A percentile compares a stretch with the other conserved stretches of the same genome.
These are phyloP conservation scores for Elanus axillaris DNA, from an alignment of 2,113 vertebrate species.

Conservation along the genomic window DNA sequence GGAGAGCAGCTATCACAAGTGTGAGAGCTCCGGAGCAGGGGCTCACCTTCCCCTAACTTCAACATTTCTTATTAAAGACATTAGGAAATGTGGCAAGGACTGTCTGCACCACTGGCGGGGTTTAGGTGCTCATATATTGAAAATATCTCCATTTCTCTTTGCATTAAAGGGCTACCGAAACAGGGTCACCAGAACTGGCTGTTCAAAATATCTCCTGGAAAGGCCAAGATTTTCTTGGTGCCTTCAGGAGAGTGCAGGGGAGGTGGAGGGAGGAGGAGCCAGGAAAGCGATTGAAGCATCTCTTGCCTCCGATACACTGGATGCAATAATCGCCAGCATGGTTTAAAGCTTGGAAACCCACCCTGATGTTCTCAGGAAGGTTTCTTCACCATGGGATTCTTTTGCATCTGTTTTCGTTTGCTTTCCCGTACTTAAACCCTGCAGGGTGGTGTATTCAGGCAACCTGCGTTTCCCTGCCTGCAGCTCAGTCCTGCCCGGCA, in stretches of 20 bases:
- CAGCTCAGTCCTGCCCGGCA: slow-evolving; percentile 53
- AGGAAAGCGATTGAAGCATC: fast-evolving
- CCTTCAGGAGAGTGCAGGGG: not conserved
- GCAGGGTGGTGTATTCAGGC: not conserved
- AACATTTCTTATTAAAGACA: not conserved
- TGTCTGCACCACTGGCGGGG: too few relatives aligned
- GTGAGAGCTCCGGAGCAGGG: not conserved
- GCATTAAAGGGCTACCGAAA: not conserved
- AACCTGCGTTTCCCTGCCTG: not conserved
- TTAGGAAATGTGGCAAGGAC: not conserved
- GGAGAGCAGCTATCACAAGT: not conserved
- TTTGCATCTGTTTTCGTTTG: not conserved
- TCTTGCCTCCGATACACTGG: fast-evolving
- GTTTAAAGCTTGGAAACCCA: not conserved
- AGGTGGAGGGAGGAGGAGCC: not conserved
- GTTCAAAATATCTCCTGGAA: not conserved
- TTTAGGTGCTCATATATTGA: not conserved
- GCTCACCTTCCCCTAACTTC: not conserved
- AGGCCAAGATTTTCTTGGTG: not conserved
- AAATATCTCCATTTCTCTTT: not conserved
- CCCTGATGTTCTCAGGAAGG: not conserved
- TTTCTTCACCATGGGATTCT: not conserved
- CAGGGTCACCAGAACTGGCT: not conserved
- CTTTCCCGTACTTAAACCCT: not conserved
- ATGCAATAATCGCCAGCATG: too few relatives aligned